These are phyloP conservation scores for Kryptolebias ocellatus DNA, from an alignment of 2,797 vertebrate species.

Conservation along the genomic window DNA sequence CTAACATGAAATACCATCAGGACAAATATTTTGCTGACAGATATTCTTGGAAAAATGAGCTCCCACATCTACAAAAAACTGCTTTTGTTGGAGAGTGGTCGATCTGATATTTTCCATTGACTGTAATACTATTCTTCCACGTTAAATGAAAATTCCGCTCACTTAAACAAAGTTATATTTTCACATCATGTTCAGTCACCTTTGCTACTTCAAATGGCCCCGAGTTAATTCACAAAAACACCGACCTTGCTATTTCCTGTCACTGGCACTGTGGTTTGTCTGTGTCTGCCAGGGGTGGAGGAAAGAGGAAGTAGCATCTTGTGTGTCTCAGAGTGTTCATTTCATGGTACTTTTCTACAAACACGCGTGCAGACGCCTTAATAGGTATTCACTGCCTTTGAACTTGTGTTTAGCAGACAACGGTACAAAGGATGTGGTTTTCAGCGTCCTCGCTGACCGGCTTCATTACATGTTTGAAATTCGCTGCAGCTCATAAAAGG, in stretches of 20 bases:
- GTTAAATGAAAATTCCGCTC: not conserved
- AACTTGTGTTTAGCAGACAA: not conserved
- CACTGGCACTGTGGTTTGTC: constrained; percentile 32
- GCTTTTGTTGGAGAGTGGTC: no score
- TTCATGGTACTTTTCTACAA: not conserved
- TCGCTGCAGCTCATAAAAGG: no score
- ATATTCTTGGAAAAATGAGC: no score
- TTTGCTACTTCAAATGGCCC: not conserved
- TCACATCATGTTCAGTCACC: not conserved
- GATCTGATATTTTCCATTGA: no score
- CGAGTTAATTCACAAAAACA: constrained; percentile 36
- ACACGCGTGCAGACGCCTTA: not conserved
- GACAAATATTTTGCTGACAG: not conserved
- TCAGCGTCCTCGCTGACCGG: not conserved
- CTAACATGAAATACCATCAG: not conserved
- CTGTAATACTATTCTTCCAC: not conserved
- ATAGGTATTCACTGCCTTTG: not conserved
- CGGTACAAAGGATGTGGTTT: not conserved
- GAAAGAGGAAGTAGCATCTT: constrained; percentile 43
- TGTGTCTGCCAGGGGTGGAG: constrained; percentile 4
- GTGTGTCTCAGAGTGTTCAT: constrained; percentile 3
- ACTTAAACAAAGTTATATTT: not conserved
- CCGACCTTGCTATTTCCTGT: constrained; percentile 38
- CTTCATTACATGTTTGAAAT: no score
- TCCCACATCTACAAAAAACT: no score